phyloP scores from a whole-genome alignment of 2,797 vertebrate genomes.

The Leucoraja ocellata region DNA sequence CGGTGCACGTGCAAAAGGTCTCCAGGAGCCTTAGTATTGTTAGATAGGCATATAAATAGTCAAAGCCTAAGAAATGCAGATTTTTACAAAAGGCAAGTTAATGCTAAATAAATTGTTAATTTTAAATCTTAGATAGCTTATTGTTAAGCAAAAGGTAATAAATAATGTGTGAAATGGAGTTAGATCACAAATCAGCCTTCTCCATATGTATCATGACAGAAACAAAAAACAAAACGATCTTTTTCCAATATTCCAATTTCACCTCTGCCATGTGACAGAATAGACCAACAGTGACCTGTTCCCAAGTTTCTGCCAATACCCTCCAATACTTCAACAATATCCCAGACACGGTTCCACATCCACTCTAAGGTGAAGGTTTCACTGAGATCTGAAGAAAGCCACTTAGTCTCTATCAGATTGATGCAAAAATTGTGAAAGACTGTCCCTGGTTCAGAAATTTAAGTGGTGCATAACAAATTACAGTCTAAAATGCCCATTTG shows the following conservation, averaged over 20 bases:
- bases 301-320: neutral
- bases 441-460: neutral
- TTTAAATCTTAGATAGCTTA: no score
- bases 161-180: no score
- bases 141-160: no score
- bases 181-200: no score
- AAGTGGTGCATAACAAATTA: slow-evolving; percentile 2
- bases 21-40: no score
- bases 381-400: neutral
- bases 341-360: neutral
- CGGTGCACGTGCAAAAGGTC: no score
- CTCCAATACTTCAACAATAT: neutral
- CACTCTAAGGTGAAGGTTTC: neutral
- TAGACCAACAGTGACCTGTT: neutral
- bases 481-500: slow-evolving; percentile 39
- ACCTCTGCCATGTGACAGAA: neutral
- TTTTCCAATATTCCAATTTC: neutral
- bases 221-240: no score
- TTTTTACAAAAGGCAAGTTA: no score
- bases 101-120: no score
- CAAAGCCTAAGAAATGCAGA: no score
- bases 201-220: no score
- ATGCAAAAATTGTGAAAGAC: neutral
- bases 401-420: neutral
- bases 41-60: no score